phyloP scores from a whole-genome alignment of 2,888 invertebrate species.

The Isotomurus palustris region DNA sequence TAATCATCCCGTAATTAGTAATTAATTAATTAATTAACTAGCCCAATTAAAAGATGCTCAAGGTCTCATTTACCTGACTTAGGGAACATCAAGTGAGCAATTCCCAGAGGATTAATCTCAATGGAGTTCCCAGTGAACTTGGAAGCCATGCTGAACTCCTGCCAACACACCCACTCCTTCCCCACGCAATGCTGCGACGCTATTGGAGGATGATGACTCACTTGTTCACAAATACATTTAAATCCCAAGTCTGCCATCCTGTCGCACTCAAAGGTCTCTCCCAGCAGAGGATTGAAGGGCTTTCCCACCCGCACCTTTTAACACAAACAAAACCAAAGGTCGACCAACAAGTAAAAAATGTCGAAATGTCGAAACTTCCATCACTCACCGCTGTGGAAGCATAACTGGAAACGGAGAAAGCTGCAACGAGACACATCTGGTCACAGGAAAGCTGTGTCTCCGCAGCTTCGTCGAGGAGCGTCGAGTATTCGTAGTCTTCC shows the following conservation, averaged over 20 bases:
- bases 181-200: slow-evolving; percentile 85
- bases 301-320: slow-evolving; percentile 74
- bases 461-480: slow-evolving; percentile 81
- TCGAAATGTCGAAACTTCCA: too few species aligned
- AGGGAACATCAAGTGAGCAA: slow-evolving; percentile 58
- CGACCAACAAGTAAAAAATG: too few species aligned
- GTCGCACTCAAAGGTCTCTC: slow-evolving; percentile 96
- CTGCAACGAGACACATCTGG: slow-evolving; percentile 90
- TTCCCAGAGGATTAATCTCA: slow-evolving; percentile 65
- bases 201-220: slow-evolving; percentile 98
- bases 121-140: slow-evolving; percentile 98
- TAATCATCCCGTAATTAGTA: too few species aligned
- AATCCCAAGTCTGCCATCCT: slow-evolving; percentile 91
- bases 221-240: slow-evolving; percentile 89
- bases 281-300: slow-evolving; percentile 94
- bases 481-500: slow-evolving; percentile 95
- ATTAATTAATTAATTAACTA: too few species aligned
- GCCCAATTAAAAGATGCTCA: not conserved
- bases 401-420: slow-evolving; percentile 87
- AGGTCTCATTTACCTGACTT: slow-evolving; percentile 47
- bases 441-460: slow-evolving; percentile 78
- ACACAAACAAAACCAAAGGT: too few species aligned
- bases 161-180: slow-evolving; percentile 87
- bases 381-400: slow-evolving; percentile 65
- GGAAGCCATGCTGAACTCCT: slow-evolving; percentile 98